These are phyloP conservation scores for Lampropteryx suffumata DNA, from an alignment of 2,888 invertebrate species.

Conservation along the genomic window DNA sequence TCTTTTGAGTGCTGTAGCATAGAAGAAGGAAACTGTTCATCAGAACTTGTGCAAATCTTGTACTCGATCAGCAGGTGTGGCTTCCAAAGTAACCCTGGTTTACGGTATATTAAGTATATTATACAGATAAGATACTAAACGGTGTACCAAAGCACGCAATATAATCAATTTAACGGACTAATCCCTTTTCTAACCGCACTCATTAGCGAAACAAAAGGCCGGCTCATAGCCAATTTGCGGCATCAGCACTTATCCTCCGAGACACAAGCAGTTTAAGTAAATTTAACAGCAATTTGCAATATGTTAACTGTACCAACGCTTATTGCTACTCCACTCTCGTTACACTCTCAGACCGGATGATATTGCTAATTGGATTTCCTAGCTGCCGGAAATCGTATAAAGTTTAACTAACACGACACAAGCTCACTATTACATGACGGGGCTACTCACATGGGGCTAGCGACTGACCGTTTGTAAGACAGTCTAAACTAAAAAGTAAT, in stretches of 20 bases:
- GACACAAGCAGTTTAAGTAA: slow-evolving; percentile 63
- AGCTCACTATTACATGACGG: slow-evolving; percentile 34
- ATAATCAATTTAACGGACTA: slow-evolving; percentile 10
- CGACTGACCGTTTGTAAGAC: slow-evolving; percentile 5
- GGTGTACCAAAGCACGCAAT: slow-evolving; percentile 1
- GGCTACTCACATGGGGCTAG: slow-evolving; percentile 28
- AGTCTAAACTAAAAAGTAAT: neutral
- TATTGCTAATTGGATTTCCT: slow-evolving; percentile 79
- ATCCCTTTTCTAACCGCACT: slow-evolving; percentile 4
- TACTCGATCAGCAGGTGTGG: no score
- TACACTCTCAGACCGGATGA: slow-evolving; percentile 68
- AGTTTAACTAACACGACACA: slow-evolving; percentile 68
- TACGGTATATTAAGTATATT: no score
- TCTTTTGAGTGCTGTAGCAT: no score
- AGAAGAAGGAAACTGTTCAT: no score
- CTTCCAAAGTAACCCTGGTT: no score
- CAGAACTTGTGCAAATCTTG: no score
- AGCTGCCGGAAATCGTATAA: slow-evolving; percentile 73
- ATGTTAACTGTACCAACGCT: slow-evolving; percentile 65
- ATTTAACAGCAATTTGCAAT: slow-evolving; percentile 74
- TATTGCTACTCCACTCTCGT: slow-evolving; percentile 64
- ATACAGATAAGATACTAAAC: no score
- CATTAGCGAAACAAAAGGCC: slow-evolving; percentile 26
- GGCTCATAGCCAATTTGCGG: slow-evolving; percentile 45
- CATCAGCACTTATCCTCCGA: slow-evolving; percentile 49